Evolutionary conservation across 2,797 vertebrate genomes (phyloP), one percentile per base, ranked within the genome.

Genomic region (Melanogrammus aeglefinus): DNA sequence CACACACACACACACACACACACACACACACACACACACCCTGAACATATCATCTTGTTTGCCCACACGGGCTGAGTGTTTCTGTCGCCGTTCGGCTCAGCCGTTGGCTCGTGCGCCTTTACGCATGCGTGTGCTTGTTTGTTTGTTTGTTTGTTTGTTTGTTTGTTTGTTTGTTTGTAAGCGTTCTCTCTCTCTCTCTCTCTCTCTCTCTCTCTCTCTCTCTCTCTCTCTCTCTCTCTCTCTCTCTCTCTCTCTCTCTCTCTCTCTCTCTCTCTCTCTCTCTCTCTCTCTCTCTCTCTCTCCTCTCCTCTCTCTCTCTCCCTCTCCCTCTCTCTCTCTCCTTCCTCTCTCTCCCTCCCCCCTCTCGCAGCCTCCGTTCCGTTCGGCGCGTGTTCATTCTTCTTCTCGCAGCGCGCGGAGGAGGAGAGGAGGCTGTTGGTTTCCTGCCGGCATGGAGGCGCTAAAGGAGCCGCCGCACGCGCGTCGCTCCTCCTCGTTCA

Each of bases 401-500:
- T 29, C 75, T 63, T 9, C 63, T 38, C n/a, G 35, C 36, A 18
- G 7, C 35, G 33, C 7, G 75, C 85, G 81, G 83, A 88, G 88
- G 79, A 89, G 80, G 80, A 81, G 84, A 21, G 73, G 73, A 13
- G 82, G 3, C 70, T 63, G 51, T 35, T 79, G 5, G n/a, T 77
- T 74, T 74, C 21, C 75, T 78, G 75, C 77, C 84, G 89, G 86
- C 81, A 95, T 95, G 94, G 94, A 91, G 86, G 93, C 94, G 82
- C 84, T 90, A 47, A 95, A 92, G 75, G 91, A 94, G 73, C 79
- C 85, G 74, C 86, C 85, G 66, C 90, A 86, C 86, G 90, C 92
- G n/a, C 93, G 91, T 76, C 94, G 93, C 83, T 94, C 93, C 81
- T 94, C 92, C 84, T 94, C 92, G 83, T 95, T 95, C 89, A 95